Conservation (phyloP, 2,113 vertebrate species). For the Otocyon megalotis region DNA sequence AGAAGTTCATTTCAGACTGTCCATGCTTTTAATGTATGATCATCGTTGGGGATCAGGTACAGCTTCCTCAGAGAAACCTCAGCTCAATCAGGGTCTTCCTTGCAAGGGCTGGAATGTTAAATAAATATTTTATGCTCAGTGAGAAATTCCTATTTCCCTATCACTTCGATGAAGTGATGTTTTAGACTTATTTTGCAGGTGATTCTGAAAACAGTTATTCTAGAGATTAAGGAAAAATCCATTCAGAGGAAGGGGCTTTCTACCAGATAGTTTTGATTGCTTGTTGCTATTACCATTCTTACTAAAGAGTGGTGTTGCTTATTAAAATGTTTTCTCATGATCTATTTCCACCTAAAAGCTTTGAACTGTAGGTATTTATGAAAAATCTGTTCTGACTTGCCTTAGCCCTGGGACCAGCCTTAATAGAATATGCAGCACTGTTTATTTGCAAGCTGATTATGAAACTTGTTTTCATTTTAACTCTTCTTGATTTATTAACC, state of each 20-base stretch:
- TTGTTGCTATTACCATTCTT: slow-evolving; percentile 40
- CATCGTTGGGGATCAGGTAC: neutral
- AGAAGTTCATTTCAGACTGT: neutral
- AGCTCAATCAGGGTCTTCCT: neutral
- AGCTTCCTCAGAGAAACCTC: neutral
- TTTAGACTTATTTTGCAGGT: neutral
- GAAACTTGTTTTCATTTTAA: slow-evolving; percentile 74
- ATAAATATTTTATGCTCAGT: neutral
- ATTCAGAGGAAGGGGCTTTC: neutral
- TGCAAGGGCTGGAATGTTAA: neutral
- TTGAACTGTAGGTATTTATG: slow-evolving; percentile 36
- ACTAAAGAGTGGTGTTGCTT: neutral
- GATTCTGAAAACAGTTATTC: slow-evolving; percentile 15
- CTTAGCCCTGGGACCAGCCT: slow-evolving; percentile 63
- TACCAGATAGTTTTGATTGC: neutral
- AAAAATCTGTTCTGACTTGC: slow-evolving; percentile 61
- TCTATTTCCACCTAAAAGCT: slow-evolving; percentile 8
- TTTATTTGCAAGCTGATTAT: slow-evolving; percentile 78
- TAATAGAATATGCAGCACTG: slow-evolving; percentile 75
- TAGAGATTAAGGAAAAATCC: neutral
- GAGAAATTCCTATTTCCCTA: neutral
- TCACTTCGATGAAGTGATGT: neutral
- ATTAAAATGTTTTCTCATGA: slow-evolving; percentile 58
- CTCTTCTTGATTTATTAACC: slow-evolving; percentile 76
- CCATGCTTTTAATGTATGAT: neutral